Conservation (phyloP, 2,797 vertebrate genomes). For the Austrolebias charrua region DNA sequence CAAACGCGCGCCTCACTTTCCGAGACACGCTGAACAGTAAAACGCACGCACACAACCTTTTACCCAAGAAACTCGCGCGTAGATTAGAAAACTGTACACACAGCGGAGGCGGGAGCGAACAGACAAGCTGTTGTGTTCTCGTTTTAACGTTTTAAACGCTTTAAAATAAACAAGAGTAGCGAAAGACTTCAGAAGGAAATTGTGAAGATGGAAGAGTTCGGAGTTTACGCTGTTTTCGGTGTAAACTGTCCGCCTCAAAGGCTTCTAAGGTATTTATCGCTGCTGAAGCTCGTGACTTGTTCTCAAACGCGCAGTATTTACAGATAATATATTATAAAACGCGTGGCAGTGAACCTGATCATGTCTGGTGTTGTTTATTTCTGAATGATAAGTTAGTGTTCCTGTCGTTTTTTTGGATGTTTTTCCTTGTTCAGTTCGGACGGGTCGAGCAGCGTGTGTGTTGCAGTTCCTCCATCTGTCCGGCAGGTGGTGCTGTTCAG, state of each 20-base stretch:
- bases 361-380: fast-evolving
- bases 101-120: constrained; percentile 62
- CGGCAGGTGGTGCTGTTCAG: constrained; percentile 81
- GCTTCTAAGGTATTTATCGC: constrained; percentile 61
- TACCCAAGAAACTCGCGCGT: constrained; percentile 37
- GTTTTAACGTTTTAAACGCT: neutral
- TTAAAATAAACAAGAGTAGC: neutral
- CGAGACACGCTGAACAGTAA: neutral
- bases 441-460: constrained; percentile 51
- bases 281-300: neutral
- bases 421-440: constrained; percentile 37
- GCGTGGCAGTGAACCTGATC: fast-evolving
- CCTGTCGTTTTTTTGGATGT: neutral
- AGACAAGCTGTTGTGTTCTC: too few relatives aligned
- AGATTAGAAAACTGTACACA: constrained; percentile 23
- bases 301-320: constrained; percentile 9
- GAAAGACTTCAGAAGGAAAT: constrained; percentile 1
- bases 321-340: neutral
- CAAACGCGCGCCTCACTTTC: too few relatives aligned
- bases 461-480: constrained; percentile 64
- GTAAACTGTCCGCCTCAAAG: constrained; percentile 66
- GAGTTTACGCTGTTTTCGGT: constrained; percentile 75
- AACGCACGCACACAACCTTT: constrained; percentile 24
- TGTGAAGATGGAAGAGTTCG: constrained; percentile 73
- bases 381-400: neutral